phyloP scores from a whole-genome alignment of 1,140 invertebrate genomes.

The Microplitis demolitor region DNA sequence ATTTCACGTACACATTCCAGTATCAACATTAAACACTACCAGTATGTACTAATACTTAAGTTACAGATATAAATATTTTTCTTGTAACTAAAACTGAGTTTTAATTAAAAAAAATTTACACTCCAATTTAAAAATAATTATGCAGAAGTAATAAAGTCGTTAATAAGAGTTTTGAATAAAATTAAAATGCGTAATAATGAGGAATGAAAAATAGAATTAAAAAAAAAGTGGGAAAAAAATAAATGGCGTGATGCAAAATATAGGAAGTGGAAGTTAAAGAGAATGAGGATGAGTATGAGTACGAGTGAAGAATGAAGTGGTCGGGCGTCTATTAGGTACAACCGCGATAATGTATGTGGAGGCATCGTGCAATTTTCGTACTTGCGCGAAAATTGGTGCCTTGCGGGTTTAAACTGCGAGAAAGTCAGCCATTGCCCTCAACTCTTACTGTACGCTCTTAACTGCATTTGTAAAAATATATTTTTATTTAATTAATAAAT shows the following conservation, averaged over 20 bases:
- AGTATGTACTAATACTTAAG: too few relatives aligned
- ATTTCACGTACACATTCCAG: background rate
- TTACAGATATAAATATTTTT: too few relatives aligned
- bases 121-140: too few relatives aligned
- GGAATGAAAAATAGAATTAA: background rate
- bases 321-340: slow-evolving; percentile 17
- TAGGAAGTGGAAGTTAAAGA: background rate
- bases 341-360: slow-evolving; percentile 30
- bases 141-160: too few relatives aligned
- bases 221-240: slow-evolving; percentile 1
- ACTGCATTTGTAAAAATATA: background rate
- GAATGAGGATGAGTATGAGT: background rate
- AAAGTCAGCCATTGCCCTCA: slow-evolving; percentile 9
- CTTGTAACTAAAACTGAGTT: too few relatives aligned
- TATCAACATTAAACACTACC: background rate
- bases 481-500: background rate
- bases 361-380: slow-evolving; percentile 37
- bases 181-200: background rate
- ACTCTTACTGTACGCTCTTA: background rate
- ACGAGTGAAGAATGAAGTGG: slow-evolving; percentile 17
- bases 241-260: background rate
- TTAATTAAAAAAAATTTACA: too few relatives aligned
- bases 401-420: slow-evolving; percentile 21
- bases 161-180: too few relatives aligned
- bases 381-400: slow-evolving; percentile 37